A percentile compares a stretch with the other conserved stretches of the same genome.
phyloP scores from a whole-genome alignment of 2,797 vertebrate species.

The Labroides dimidiatus region DNA sequence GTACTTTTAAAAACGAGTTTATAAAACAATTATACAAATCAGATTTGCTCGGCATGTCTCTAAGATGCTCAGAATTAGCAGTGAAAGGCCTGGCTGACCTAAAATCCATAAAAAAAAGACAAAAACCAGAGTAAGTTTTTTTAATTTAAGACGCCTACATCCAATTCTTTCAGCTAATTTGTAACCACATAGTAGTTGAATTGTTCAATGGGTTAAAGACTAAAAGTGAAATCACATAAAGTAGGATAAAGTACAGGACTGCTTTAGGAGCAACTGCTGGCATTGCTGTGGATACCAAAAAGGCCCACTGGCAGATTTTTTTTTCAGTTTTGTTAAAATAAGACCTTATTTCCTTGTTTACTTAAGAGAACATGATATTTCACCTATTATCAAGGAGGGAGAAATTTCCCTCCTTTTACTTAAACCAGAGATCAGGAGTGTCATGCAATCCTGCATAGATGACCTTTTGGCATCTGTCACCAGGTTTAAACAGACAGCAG shows the following conservation, averaged over 20 bases:
- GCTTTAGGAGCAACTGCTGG: slow-evolving; percentile 62
- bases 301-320: neutral
- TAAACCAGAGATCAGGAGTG: neutral
- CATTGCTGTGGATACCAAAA: slow-evolving; percentile 3
- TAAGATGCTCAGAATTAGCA: slow-evolving; percentile 49
- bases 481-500: neutral
- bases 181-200: slow-evolving; percentile 74
- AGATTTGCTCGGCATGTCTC: slow-evolving; percentile 57
- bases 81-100: slow-evolving; percentile 45
- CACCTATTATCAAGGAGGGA: neutral
- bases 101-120: slow-evolving; percentile 55
- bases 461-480: no score
- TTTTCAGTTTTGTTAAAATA: neutral
- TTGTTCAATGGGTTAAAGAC: slow-evolving; percentile 70
- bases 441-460: neutral
- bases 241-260: slow-evolving; percentile 56
- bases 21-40: slow-evolving; percentile 71
- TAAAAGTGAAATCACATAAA: slow-evolving; percentile 70
- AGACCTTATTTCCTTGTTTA: neutral
- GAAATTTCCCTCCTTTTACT: neutral
- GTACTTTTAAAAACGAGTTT: slow-evolving; percentile 71
- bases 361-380: neutral
- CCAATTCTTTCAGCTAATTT: slow-evolving; percentile 41
- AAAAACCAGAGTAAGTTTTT: slow-evolving; percentile 45
- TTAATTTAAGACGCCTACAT: slow-evolving; percentile 51